phyloP scores from a whole-genome alignment of 53 echinoderm and acorn worm species.

The Glandiceps talaboti region DNA sequence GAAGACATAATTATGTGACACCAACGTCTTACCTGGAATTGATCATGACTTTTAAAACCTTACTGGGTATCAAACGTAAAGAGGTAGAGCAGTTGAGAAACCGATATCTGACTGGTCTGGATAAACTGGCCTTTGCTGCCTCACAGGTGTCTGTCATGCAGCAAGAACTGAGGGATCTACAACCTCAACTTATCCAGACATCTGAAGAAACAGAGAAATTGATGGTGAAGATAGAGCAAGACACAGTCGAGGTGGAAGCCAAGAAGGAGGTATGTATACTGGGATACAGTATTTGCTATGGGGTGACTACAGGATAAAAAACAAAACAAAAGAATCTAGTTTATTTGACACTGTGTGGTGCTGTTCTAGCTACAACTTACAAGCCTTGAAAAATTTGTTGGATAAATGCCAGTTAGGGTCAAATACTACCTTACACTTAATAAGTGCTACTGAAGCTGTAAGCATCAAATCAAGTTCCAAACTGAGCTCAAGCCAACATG shows the following conservation, averaged over 20 bases:
- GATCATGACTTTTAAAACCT: slow-evolving; percentile 93
- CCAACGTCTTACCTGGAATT: slow-evolving; percentile 93
- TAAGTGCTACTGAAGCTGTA: no score
- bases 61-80: slow-evolving; percentile 54
- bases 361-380: no score
- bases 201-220: slow-evolving; percentile 87
- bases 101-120: slow-evolving; percentile 80
- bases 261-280: slow-evolving; percentile 69
- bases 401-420: no score
- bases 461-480: no score
- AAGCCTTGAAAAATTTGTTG: no score
- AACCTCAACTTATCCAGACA: slow-evolving; percentile 95
- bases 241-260: slow-evolving; percentile 94
- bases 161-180: slow-evolving; percentile 84
- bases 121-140: slow-evolving; percentile 92
- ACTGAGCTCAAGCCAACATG: no score
- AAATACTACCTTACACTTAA: no score
- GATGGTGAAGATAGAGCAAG: slow-evolving; percentile 92
- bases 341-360: no score
- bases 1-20: slow-evolving; percentile 95
- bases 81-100: slow-evolving; percentile 80
- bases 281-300: no score
- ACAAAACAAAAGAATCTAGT: no score
- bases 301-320: no score
- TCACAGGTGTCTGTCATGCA: slow-evolving; percentile 94